Evolutionary conservation across 2,797 vertebrate genomes (phyloP).

Genomic region (Xenops minutus): DNA sequence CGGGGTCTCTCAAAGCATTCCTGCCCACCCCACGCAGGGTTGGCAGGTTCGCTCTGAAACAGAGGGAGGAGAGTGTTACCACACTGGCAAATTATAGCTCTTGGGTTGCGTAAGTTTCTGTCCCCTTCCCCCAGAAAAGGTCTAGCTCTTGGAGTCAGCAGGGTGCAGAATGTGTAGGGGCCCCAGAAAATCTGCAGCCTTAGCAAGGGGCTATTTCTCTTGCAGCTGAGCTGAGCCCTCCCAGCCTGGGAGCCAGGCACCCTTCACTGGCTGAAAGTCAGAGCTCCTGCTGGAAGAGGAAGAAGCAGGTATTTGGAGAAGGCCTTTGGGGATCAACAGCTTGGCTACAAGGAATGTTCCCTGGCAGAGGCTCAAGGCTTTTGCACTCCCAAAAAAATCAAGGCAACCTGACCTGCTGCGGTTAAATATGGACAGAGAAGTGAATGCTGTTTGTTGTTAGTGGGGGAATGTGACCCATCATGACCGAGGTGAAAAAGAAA

Average conservation of each 20-base stretch:
- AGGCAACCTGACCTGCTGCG: not conserved
- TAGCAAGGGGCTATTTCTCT: not conserved
- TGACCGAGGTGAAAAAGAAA: not conserved
- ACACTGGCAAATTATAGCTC: not conserved
- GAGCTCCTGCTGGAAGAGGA: not conserved
- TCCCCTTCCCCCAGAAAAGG: fast-evolving
- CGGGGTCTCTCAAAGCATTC: not conserved
- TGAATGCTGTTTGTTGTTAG: not conserved
- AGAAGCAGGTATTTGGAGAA: slow-evolving; percentile 1
- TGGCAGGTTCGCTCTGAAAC: fast-evolving
- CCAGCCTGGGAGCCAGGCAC: not conserved
- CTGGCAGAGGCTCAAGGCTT: not conserved
- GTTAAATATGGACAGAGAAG: not conserved
- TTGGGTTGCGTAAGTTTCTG: not conserved
- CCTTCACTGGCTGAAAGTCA: not conserved
- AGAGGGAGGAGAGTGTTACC: not conserved
- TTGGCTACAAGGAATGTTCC: not conserved
- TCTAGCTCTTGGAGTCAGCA: not conserved
- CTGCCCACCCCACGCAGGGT: not conserved
- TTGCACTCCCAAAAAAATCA: not conserved
- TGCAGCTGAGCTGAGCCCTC: not conserved
- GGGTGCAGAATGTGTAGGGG: not conserved
- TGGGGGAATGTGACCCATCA: not conserved
- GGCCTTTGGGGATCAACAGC: not conserved
- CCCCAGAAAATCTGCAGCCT: not conserved